phyloP scores from a whole-genome alignment of 92 coral and sea anemone genomes.

The Diadumene lineata region DNA sequence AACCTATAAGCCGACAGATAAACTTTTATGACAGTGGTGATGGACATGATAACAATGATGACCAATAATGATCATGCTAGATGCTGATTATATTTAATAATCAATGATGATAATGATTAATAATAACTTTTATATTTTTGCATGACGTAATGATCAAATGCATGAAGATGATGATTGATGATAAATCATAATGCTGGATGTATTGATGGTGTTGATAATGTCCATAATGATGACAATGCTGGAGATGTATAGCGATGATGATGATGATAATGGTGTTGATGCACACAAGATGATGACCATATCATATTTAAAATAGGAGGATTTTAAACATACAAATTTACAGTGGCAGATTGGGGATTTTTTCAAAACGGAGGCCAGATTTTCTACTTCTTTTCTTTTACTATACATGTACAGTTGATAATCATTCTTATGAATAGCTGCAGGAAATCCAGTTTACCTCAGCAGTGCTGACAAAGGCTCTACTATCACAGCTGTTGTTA shows the following conservation, averaged over 20 bases:
- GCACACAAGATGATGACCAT: not conserved
- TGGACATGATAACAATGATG: not conserved
- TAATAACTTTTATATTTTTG: too few species aligned
- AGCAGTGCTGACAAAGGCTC: constrained; percentile 76
- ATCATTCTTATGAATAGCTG: too few species aligned
- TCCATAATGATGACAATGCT: not conserved
- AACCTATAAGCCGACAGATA: constrained; percentile 45
- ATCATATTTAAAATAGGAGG: too few species aligned
- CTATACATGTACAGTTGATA: too few species aligned
- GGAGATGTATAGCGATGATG: not conserved
- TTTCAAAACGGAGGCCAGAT: too few species aligned
- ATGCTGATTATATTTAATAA: not conserved
- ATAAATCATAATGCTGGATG: not conserved
- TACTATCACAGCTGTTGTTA: constrained; percentile 81
- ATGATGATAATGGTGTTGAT: not conserved
- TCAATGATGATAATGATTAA: not conserved
- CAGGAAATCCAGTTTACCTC: too few species aligned
- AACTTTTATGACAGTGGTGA: not conserved
- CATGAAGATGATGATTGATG: not conserved
- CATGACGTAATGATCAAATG: not conserved
- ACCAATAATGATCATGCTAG: not conserved
- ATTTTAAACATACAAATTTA: too few species aligned
- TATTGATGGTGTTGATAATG: not conserved
- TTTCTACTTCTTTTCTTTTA: too few species aligned
- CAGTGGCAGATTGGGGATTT: too few species aligned